Evolutionary conservation across 1,140 invertebrate genomes (phyloP).

Genomic region (Drosophila triauraria): DNA sequence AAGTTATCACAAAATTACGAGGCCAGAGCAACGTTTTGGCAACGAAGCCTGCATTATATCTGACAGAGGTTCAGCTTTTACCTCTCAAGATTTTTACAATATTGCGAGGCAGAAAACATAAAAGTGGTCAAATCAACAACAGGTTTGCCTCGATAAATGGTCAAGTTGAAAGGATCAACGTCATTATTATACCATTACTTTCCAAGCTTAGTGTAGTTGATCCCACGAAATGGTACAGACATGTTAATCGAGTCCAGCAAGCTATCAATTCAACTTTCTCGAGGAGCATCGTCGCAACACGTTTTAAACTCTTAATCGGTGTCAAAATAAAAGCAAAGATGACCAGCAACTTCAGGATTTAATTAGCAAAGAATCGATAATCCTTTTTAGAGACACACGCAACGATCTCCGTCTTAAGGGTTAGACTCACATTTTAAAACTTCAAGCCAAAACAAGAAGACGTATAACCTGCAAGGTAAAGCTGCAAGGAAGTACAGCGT

Average conservation of each 20-base stretch:
- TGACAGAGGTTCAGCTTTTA: conserved; percentile 1
- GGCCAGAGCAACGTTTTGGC: not conserved
- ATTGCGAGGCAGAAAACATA: not conserved
- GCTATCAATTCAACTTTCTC: conserved; percentile 9
- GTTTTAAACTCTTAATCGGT: not conserved
- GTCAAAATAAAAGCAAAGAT: conserved; percentile 1
- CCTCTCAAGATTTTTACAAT: not conserved
- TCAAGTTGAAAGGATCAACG: not conserved
- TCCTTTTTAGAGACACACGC: not conserved
- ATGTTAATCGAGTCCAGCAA: too few species aligned
- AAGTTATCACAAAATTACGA: not conserved
- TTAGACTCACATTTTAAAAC: conserved; percentile 12
- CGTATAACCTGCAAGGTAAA: conserved; percentile 9
- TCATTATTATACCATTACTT: not conserved
- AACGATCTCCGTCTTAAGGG: conserved; percentile 8
- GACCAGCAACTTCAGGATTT: not conserved
- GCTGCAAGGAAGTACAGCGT: conserved; percentile 1
- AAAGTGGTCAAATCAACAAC: not conserved
- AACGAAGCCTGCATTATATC: not conserved
- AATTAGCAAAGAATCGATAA: not conserved
- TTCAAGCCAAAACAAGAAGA: conserved; percentile 15
- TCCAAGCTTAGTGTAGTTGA: too few species aligned
- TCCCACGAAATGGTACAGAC: too few species aligned
- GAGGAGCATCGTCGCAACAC: conserved; percentile 4
- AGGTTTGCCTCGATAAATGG: not conserved